Base-by-base conservation (phyloP, 2,113 vertebrate genomes). In the Ochotona princeps region DNA sequence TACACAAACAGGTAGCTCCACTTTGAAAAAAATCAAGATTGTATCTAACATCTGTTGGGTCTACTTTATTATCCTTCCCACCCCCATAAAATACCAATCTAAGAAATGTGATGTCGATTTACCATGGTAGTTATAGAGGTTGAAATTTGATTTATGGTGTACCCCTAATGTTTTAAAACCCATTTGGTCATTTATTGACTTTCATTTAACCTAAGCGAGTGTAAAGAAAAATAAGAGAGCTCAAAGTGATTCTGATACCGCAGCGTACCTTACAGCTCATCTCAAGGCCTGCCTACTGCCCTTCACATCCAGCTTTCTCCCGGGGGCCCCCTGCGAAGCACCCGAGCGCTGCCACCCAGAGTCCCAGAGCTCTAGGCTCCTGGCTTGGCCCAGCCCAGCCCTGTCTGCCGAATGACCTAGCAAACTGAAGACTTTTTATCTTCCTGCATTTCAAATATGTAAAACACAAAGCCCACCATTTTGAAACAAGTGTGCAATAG, bases 21-120 rank as follows among this genome's bases (percentile, higher is more conserved):
- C 15, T 88, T 93, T 81, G 23, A 10, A 63, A 89, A 95, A 70
- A 60, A 87, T 44, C 78, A 94, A 38, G 7, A 23, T 26, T 95
- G 30, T 70, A 47, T 74, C 85, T 28, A 74, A 2, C 21, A 73
- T 32, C 15, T 61, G 13, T 51, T 61, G 72, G 32, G 60, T 69
- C 35, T 25, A 49, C 11, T 32, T 17, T 30, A 65, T 63, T 26
- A 35, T 1, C 3, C 25, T 10, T 35, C 2, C 25, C 5, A 15
- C 7, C 14, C 25, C 38, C 32, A 57, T 60, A n/a, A 60, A 92
- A 73, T 11, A 88, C 2, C 81, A 23, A 26, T 65, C 20, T 51
- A 21, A 66, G 18, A 82, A 95, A 83, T 32, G 81, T 66, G 75
- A n/a, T 49, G 44, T 47, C 12, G 35, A 2, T 72, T 87, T 86